Percentiles rank a stretch among this genome's conserved stretches.
Evolutionary conservation across 2,888 invertebrate genomes (phyloP).

Genomic region (Lamproptera curius): DNA sequence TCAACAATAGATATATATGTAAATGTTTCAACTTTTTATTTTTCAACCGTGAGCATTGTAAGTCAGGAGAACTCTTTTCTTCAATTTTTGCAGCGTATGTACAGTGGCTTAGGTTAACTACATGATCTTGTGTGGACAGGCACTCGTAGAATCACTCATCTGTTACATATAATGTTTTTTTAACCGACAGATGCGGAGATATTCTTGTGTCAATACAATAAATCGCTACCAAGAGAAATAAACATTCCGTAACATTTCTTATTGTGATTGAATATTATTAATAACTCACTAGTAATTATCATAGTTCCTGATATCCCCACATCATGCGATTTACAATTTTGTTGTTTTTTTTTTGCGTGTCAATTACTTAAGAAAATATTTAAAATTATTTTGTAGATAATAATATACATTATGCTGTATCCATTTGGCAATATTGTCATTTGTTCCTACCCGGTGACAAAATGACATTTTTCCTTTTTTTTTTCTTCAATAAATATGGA

Average conservation of each 20-base stretch:
- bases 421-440: constrained; percentile 12
- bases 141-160: constrained; percentile 32
- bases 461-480: too few species aligned
- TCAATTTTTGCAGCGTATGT: constrained; percentile 30
- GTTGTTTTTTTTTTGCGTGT: constrained; percentile 5
- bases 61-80: constrained; percentile 35
- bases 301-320: constrained; percentile 10
- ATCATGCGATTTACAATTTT: constrained; percentile 1
- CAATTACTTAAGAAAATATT: not conserved
- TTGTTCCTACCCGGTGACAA: not conserved
- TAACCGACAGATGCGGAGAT: constrained; percentile 7
- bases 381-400: not conserved
- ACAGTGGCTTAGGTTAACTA: constrained; percentile 31
- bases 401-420: not conserved
- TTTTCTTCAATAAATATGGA: constrained; percentile 7
- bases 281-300: not conserved
- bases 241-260: constrained; percentile 10
- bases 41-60: constrained; percentile 49
- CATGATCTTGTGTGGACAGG: constrained; percentile 28
- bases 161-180: constrained; percentile 18
- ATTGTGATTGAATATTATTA: constrained; percentile 11
- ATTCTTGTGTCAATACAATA: too few species aligned
- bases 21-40: constrained; percentile 44
- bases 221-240: too few species aligned
- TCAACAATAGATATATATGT: constrained; percentile 63